Base-by-base conservation (phyloP, 2,888 invertebrate species). In the Philhelius pedissequus region DNA sequence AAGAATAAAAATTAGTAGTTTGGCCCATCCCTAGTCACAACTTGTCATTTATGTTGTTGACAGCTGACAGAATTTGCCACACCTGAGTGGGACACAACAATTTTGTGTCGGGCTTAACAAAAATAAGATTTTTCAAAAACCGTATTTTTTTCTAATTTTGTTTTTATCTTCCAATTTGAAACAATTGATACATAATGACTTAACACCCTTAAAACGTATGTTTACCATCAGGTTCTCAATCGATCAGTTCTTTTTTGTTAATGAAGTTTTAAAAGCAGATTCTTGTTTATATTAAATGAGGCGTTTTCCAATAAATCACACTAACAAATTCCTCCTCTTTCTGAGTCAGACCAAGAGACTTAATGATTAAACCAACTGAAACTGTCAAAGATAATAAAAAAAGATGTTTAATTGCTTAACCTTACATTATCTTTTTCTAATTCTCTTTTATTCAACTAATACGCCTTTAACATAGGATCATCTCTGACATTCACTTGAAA, bases 231-330 rank as follows among this genome's bases (percentile, higher is more conserved):
- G 40, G 30, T 52, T 52, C 2, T 50, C 7, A 52, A 52, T 18
- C 8, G 5, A 54, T 6, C 11, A 32, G 6, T 0, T 27, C 9
- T 60, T 58, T 15, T 32, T 0, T 6, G 4, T 20, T 64, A 64
- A 64, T 64, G 20, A 64, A 45, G 62, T 64, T 45, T 30, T 30
- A 18, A 32, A n/a, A n/a, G 2, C 15, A 27, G 18, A 15, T 43
- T 43, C 27, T 15, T 8, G 0, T 15, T 43, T 27, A n/a, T n/a
- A 8, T 2, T 35, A 43, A 62, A 22, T 4, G 13, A 66, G 64
- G 66, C 73, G 73, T 66, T 13, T 35, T 1, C 20, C 3, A 54
- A 71, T 56, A 48, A 56, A 70, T 70, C 38, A 70, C 11, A 48
- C n/a, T n/a, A n/a, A 43, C 9, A 38, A 58, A 13, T 9, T 13